Evolutionary conservation across 2,797 vertebrate genomes (phyloP), one percentile per base, ranked within the genome.

Genomic region (Phaenicophaeus curvirostris): DNA sequence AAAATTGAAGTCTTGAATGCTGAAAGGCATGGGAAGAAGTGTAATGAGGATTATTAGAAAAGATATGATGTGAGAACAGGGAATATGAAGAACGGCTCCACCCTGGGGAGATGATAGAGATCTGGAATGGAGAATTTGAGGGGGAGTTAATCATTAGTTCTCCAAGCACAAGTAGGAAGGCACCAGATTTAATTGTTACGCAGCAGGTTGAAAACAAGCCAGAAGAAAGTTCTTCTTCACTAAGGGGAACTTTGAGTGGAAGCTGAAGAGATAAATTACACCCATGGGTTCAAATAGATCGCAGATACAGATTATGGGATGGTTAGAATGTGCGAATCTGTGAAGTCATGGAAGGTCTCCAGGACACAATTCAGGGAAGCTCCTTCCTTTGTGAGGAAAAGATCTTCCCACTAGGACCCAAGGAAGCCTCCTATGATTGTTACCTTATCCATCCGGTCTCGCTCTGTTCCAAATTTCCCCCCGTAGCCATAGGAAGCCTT

Each of bases 371-470:
- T 59, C 19, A 61, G 14, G 16, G 39, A 35, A 33, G 7, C 2
- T 20, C 14, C 7, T 35, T 62, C 42, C 72, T 53, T 81, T 55
- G 21, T 1, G 30, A 78, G 10, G 58, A 61, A 66, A 61, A 15
- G 12, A 46, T 13, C 54, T 48, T 28, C n/a, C 20, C 63, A 24
- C 9, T 44, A 55, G 15, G 39, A 51, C 15, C 19, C 28, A 42
- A 15, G 62, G 30, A 80, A 78, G 13, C 9, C 41, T 42, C 37
- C 39, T 30, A 23, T 31, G 61, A 23, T 12, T 10, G 5, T 86
- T 54, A 99, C 99, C 98, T 99, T 99, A 96, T 99, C 99, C 99
- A 99, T 99, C 46, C 99, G 97, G 95, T 99, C 99, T 53, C 62
- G 98, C 97, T 99, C 99, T 51, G 99, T 99, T 12, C 99, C 99